phyloP scores from a whole-genome alignment of 1,140 invertebrate species.

The Tribolium madens region DNA sequence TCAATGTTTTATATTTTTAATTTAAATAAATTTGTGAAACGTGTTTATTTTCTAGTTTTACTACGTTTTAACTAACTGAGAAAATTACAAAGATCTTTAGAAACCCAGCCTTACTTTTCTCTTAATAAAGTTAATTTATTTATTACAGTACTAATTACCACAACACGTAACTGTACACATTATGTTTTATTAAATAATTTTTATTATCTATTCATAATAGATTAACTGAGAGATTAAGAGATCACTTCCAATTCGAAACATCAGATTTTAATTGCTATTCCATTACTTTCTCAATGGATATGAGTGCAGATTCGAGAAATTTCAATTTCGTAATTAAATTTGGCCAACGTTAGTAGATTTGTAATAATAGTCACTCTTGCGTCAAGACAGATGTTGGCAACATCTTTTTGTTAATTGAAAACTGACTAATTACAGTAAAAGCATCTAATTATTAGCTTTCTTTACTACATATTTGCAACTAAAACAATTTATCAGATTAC shows the following conservation, averaged over 20 bases:
- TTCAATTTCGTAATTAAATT: background rate
- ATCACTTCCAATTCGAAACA: background rate
- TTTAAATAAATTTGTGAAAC: slow-evolving; percentile 41
- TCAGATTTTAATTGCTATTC: background rate
- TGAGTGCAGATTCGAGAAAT: background rate
- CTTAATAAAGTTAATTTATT: too few species aligned
- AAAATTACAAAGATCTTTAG: too few species aligned
- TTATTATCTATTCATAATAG: too few species aligned
- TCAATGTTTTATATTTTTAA: slow-evolving; percentile 43
- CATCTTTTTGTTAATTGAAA: background rate
- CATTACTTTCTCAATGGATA: background rate
- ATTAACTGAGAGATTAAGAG: too few species aligned
- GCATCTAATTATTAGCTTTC: background rate
- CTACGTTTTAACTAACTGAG: background rate
- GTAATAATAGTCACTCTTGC: background rate
- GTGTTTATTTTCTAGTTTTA: slow-evolving; percentile 11
- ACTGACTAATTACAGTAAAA: background rate
- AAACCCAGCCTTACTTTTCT: too few species aligned
- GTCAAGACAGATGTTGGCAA: background rate
- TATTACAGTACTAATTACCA: too few species aligned
- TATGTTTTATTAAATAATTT: too few species aligned
- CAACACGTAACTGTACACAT: too few species aligned
- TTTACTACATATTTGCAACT: background rate
- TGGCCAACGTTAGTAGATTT: background rate
- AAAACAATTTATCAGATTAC: background rate